Evolutionary conservation across 2,797 vertebrate genomes (phyloP), one percentile per base, ranked within the genome.

Genomic region (Chloroceryle inda): DNA sequence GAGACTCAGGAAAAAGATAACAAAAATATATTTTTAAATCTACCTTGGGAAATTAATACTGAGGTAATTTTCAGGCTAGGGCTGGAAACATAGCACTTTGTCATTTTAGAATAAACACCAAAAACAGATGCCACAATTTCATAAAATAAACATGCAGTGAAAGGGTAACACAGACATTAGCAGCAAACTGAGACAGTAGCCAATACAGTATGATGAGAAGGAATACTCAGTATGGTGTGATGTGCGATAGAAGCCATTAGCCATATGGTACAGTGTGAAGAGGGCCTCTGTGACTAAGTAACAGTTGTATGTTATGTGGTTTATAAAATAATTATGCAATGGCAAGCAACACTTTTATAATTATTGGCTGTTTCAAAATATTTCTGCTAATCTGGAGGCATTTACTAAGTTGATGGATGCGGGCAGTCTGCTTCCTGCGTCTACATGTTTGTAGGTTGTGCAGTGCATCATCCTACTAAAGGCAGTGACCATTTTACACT

Each of bases 301-400:
- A 97, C 97, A 94, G 97, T 98, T 97, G 96, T 92, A 98, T 95
- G 95, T 97, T 98, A 92, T 97, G 95, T 96, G 97, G 97, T 97
- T 98, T 98, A 98, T 98, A 98, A 98, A 98, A 98, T 98, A 98
- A 98, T 98, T 98, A 98, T 98, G 97, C 96, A 97, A 97, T 96
- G 96, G 96, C 94, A 98, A 97, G 95, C 97, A 98, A 97, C 94
- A 97, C 94, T 96, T 97, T 96, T 96, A 89, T 97, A 98, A 98
- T 98, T 97, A 98, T 97, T 97, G 97, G 78, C 96, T 97, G 97
- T 97, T 97, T 97, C 95, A 96, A 98, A 98, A 97, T 98, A 97
- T 97, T 98, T 98, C 92, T 96, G 91, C 93, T 97, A 96, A 94
- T 97, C 92, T 97, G 76, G 84, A 96, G 94, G 93, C 92, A 95